Conservation (phyloP, 2,113 vertebrate species). For the Oxyruncus cristatus region DNA sequence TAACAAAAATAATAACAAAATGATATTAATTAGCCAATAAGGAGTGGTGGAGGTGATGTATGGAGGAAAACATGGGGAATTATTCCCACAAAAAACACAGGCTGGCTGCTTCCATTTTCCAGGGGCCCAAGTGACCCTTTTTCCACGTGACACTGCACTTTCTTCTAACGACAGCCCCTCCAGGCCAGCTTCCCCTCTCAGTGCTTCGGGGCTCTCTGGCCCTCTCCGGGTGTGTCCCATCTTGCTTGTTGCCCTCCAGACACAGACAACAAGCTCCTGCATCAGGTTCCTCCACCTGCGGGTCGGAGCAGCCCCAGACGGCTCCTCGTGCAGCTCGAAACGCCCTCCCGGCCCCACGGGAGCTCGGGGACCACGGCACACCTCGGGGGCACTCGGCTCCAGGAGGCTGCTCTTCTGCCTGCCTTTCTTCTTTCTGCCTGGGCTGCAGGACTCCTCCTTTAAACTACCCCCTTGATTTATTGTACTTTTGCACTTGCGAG, state of each 20-base stretch:
- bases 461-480: conserved; percentile 24
- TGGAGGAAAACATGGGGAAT: not conserved
- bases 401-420: not conserved
- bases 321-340: not conserved
- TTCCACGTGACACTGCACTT: not conserved
- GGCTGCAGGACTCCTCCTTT: not conserved
- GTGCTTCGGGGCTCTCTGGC: not conserved
- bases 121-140: not conserved
- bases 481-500: not conserved
- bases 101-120: not conserved
- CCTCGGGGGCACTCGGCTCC: not conserved
- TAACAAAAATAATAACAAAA: not conserved
- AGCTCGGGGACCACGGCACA: not conserved
- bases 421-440: not conserved
- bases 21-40: not conserved
- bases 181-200: not conserved
- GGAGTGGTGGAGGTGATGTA: not conserved
- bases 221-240: not conserved
- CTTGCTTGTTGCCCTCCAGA: not conserved
- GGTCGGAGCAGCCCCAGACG: not conserved
- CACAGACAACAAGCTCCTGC: not conserved
- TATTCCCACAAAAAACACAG: not conserved
- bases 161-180: not conserved
- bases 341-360: not conserved
- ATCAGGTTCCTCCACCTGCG: not conserved